phyloP scores from a whole-genome alignment of 2,113 vertebrate species.

The Hylia prasina region DNA sequence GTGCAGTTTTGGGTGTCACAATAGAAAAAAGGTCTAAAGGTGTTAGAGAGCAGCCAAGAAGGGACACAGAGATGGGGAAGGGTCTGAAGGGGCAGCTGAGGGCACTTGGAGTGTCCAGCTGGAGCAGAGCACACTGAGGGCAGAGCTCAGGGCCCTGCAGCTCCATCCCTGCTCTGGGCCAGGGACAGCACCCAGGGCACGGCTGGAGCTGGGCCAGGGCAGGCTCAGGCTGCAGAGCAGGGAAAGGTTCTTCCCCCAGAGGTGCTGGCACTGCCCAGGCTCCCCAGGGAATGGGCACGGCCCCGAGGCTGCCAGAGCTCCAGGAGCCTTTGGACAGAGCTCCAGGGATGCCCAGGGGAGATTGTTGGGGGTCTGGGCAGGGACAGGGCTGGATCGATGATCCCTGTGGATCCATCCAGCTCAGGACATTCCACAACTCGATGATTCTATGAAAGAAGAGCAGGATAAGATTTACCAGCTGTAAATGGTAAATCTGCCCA shows the following conservation, averaged over 20 bases:
- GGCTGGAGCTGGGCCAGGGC: not conserved
- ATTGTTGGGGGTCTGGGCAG: not conserved
- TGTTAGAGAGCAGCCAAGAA: not conserved
- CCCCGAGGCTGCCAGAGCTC: not conserved
- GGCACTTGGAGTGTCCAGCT: accelerated
- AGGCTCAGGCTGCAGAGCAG: not conserved
- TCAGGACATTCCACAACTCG: not conserved
- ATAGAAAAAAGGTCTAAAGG: not conserved
- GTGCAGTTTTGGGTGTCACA: not conserved
- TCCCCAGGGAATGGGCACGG: not conserved
- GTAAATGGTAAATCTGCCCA: too few relatives aligned
- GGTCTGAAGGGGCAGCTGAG: not conserved
- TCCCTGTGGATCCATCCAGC: too few relatives aligned
- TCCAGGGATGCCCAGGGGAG: not conserved
- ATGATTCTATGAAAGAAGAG: not conserved
- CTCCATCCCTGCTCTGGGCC: not conserved
- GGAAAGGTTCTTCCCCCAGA: not conserved
- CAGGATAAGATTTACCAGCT: not conserved
- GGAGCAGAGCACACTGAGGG: not conserved
- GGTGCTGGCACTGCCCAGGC: not conserved
- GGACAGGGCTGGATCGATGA: accelerated
- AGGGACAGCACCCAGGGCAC: not conserved
- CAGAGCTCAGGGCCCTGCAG: not conserved
- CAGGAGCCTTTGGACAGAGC: not conserved
- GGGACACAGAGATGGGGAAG: not conserved